phyloP scores from a whole-genome alignment of 1,140 invertebrate genomes.

The Meteorus sp. region DNA sequence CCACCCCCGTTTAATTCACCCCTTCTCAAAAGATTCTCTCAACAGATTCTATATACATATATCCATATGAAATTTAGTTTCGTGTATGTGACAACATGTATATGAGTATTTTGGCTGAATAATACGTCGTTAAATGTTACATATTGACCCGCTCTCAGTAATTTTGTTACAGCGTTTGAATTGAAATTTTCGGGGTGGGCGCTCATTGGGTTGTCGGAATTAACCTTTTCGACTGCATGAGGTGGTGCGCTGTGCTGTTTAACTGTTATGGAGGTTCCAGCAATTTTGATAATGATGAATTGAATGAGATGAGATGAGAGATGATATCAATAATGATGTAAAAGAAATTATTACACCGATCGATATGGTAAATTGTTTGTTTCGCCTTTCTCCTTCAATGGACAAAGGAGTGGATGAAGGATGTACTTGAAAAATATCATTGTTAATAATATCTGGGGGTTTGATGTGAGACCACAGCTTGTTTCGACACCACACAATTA shows the following conservation, averaged over 20 bases:
- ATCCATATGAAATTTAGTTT: not conserved
- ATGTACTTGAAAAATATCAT: not conserved
- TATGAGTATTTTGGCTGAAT: conserved; percentile 31
- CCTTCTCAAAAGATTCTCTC: not conserved
- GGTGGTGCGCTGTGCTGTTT: too few species aligned
- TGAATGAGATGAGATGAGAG: too few species aligned
- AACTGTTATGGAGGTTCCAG: too few species aligned
- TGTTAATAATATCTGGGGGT: conserved; percentile 33
- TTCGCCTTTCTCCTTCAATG: too few species aligned
- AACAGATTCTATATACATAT: too few species aligned
- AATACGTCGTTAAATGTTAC: conserved; percentile 44
- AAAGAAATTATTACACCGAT: too few species aligned
- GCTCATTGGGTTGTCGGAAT: not conserved
- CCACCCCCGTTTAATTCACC: conserved; percentile 19
- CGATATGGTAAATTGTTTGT: too few species aligned
- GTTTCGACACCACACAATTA: conserved; percentile 47
- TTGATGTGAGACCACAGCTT: conserved; percentile 54
- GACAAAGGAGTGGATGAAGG: not conserved
- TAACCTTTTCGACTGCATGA: not conserved
- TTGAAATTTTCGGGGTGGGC: conserved; percentile 32
- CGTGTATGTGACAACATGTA: conserved; percentile 14
- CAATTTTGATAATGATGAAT: too few species aligned
- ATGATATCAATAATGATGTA: too few species aligned
- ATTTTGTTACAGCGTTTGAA: conserved; percentile 43
- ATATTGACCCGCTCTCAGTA: conserved; percentile 40